Evolutionary conservation across 2,113 vertebrate genomes (phyloP).

Genomic region (Leucopsar rothschildi): DNA sequence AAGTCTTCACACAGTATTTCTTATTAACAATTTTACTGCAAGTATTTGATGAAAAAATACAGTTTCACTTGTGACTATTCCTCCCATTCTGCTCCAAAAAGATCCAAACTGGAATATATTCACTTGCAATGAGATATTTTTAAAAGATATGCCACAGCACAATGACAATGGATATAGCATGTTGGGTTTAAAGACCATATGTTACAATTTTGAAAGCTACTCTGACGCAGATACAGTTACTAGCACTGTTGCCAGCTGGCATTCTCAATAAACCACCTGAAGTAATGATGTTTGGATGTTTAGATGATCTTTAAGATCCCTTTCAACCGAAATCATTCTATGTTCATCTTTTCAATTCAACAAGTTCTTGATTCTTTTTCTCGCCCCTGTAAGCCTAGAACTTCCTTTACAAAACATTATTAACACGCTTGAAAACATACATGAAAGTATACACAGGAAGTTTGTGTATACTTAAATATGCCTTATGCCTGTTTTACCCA

Average conservation of each 20-base stretch:
- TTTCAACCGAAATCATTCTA: rapidly evolving
- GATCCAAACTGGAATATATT: neutral
- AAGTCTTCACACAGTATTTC: neutral
- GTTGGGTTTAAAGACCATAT: neutral
- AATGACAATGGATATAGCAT: neutral
- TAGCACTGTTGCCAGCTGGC: constrained; percentile 4
- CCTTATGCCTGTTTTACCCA: neutral
- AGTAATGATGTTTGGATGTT: neutral
- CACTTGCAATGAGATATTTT: neutral
- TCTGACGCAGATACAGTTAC: neutral
- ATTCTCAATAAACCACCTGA: constrained; percentile 15
- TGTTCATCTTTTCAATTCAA: neutral
- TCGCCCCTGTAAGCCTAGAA: neutral
- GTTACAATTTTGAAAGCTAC: neutral
- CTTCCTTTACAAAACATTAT: neutral
- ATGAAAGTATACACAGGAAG: neutral
- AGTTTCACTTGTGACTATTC: neutral
- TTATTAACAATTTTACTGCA: neutral
- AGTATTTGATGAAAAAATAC: neutral
- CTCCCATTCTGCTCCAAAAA: neutral
- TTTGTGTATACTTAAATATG: neutral
- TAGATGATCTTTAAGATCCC: neutral
- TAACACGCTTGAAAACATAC: neutral
- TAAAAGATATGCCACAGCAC: neutral
- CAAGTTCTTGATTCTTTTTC: neutral